Evolutionary conservation across 2,797 vertebrate genomes (phyloP), one percentile per base, ranked within the genome.

Genomic region (Etheostoma nigrum): DNA sequence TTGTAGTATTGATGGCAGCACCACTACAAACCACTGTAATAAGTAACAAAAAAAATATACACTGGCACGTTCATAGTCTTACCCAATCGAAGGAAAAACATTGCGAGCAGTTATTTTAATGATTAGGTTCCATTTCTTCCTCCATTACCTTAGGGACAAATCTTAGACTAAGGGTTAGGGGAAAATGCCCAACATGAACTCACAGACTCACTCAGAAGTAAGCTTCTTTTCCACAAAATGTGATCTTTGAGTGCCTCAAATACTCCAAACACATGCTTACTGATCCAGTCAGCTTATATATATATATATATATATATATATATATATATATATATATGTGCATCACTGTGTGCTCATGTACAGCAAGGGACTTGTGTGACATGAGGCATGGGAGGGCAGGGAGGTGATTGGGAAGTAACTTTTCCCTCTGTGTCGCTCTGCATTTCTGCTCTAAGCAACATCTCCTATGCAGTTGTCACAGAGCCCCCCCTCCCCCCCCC

Each of bases 401-500:
- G 14, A 45, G 23, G 72, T 70, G 27, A 74, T 55, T 64, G 49
- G 48, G 60, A 75, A 54, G 68, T 61, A 59, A 80, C 75, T 86
- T 74, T 75, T 72, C 76, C 27, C 64, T 59, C 54, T 23, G 51
- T 72, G 47, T 66, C 72, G 59, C 75, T 79, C 72, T 87, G 77
- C 84, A 71, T 86, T 88, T 67, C 85, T 70, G 57, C 86, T 89
- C 65, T 86, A 82, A 91, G 77, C 86, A 84, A 66, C 74, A 76
- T 85, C 86, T 87, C 71, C 74, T 86, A 81, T 80, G 79, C 90
- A 89, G 92, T 92, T 93, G 91, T 93, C 92, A 86, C 77, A 82
- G 72, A 81, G 80, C 88, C 79, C 86, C 53, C 51, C 80, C 74
- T 83, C 90, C 82, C 87, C 72, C 84, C 82, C 73, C 89, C 5